phyloP scores from a whole-genome alignment of 2,797 vertebrate species.

The Petrocephalus schoutedeni region DNA sequence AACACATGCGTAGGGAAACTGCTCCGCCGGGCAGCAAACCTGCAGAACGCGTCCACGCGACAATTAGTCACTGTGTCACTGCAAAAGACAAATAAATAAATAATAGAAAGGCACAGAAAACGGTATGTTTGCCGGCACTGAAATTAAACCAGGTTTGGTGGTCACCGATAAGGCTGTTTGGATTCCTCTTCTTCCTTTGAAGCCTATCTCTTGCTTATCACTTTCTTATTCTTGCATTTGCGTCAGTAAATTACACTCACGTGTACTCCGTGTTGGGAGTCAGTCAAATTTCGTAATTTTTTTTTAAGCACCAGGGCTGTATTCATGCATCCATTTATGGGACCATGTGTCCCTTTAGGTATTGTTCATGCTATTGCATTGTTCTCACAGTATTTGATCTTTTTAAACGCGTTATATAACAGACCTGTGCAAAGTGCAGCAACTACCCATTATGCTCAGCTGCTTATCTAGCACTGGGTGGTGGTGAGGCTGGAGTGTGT shows the following conservation, averaged over 20 bases:
- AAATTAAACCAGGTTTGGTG: neutral
- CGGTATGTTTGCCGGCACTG: neutral
- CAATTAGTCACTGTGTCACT: neutral
- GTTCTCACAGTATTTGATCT: neutral
- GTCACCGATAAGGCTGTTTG: neutral
- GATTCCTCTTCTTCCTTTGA: constrained; percentile 1
- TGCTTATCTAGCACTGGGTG: neutral
- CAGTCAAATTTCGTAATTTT: neutral
- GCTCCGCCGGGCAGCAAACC: neutral
- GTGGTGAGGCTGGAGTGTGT: neutral
- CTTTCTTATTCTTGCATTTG: neutral
- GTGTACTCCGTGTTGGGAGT: neutral
- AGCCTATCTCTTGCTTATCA: constrained; percentile 17
- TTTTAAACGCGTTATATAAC: neutral
- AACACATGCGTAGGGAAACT: neutral
- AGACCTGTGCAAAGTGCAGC: neutral
- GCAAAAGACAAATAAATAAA: neutral
- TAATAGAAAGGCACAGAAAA: neutral
- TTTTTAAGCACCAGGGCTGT: neutral
- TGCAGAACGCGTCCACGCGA: neutral
- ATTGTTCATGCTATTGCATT: neutral
- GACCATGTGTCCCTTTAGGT: neutral
- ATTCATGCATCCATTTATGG: neutral
- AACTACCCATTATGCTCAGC: neutral
- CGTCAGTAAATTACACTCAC: constrained; percentile 9